Percentiles rank a stretch among this genome's conserved stretches.
Evolutionary conservation across 2,113 vertebrate genomes (phyloP).

Genomic region (Dicentrarchus labrax): DNA sequence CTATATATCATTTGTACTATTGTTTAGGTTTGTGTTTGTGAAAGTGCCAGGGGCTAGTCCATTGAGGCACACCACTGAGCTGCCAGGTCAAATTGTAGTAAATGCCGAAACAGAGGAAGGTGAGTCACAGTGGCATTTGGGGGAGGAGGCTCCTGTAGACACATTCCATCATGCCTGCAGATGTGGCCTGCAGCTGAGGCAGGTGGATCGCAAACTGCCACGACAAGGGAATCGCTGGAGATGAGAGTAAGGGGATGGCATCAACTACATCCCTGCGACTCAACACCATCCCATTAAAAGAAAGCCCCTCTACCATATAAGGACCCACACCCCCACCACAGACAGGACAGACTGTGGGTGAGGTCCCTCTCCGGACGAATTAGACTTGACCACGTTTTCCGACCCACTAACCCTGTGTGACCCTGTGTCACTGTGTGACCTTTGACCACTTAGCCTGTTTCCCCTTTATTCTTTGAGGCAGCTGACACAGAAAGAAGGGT

Average conservation of each 20-base stretch:
- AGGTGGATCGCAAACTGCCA: constrained; percentile 65
- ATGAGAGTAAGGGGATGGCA: constrained; percentile 19
- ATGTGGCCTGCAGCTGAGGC: constrained; percentile 68
- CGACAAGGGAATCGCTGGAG: constrained; percentile 24
- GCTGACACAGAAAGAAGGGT: constrained; percentile 29
- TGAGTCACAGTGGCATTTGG: constrained; percentile 66
- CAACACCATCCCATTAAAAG: constrained; percentile 13
- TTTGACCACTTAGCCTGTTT: constrained; percentile 18
- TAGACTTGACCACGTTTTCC: constrained; percentile 47
- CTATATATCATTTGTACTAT: constrained; percentile 20
- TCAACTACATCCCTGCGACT: not conserved
- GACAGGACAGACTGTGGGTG: constrained; percentile 5
- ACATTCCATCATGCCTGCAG: constrained; percentile 57
- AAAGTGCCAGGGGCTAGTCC: constrained; percentile 41
- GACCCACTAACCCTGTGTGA: constrained; percentile 33
- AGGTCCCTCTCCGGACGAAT: constrained; percentile 30
- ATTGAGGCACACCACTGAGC: constrained; percentile 52
- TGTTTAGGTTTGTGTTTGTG: constrained; percentile 51
- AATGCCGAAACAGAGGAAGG: constrained; percentile 50
- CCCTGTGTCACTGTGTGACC: constrained; percentile 21
- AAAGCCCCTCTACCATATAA: constrained; percentile 1
- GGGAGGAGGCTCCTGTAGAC: constrained; percentile 48
- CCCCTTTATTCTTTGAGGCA: constrained; percentile 29
- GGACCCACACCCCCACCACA: not conserved
- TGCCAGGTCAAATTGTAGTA: constrained; percentile 68